Evolutionary conservation across 2,113 vertebrate species (phyloP), one percentile per base, ranked within the genome.

Genomic region (Hystrix brachyura): DNA sequence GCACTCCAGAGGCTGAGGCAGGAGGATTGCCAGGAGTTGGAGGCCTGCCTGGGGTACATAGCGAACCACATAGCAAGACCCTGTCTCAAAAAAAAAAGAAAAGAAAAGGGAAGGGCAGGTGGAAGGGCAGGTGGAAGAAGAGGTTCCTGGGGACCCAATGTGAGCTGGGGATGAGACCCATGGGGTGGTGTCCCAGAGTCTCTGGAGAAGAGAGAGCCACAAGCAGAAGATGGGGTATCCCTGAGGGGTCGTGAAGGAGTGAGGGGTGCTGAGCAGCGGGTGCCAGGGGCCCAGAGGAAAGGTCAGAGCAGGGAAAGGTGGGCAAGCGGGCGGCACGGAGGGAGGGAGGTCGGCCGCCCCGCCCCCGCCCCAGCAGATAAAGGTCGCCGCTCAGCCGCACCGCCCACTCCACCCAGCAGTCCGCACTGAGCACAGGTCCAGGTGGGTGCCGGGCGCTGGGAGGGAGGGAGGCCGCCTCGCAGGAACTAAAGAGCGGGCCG

Each of bases 311-410:
- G 23, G 71, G 12, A 69, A 27, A 74, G 71, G 74, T 72, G 71
- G 76, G 76, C 3, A 15, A 7, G 27, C 10, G 76, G 29, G 46
- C 74, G 23, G 25, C 74, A 17, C 15, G 48, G 7, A 19, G 48
- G 13, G 46, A 71, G 69, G 18, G 69, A 71, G 69, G 34, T 12
- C 15, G 38, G 38, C 19, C 32, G 71, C 59, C 65, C 83, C 78
- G 15, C 83, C 90, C 57, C 62, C 17, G 7, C 87, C 59, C n/a
- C 1, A 32, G 71, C 51, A 1, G 17, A 96, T 95, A 96, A 97
- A 97, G 60, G 34, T 79, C 34, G 25, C 83, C 34, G 25, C 0
- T 55, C 0, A 10, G 15, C n/a, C 0, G 34, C 57, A 48, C 57
- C 43, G 7, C 78, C 59, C 46, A 46, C 11, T 29, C 51, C 59